Evolutionary conservation across 2,113 vertebrate species (phyloP).

Genomic region (Garra rufa): DNA sequence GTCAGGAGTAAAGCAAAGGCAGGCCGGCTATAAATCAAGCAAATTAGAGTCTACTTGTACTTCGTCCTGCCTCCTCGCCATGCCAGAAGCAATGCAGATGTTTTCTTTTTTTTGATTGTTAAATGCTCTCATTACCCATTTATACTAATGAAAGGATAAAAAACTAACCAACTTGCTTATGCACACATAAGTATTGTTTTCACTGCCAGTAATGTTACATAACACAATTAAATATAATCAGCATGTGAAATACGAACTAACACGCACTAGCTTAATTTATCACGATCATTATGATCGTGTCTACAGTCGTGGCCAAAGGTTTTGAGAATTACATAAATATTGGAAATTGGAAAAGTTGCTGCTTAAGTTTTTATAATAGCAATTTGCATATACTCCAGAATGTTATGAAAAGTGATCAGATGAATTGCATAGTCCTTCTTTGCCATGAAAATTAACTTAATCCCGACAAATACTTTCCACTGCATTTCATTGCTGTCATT

Average conservation of each 20-base stretch:
- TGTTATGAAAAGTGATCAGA: too few relatives aligned
- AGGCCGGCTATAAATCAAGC: conserved; percentile 47
- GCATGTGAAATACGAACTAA: background rate
- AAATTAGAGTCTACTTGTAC: conserved; percentile 31
- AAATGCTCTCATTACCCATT: background rate
- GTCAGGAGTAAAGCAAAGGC: conserved; percentile 39
- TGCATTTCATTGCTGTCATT: too few relatives aligned
- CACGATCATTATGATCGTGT: background rate
- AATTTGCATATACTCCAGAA: too few relatives aligned
- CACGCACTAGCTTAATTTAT: background rate
- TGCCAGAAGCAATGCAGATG: conserved; percentile 18
- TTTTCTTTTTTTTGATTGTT: background rate
- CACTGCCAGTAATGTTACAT: background rate
- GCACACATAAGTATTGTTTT: background rate
- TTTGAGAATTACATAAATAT: too few relatives aligned
- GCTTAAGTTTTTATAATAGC: too few relatives aligned
- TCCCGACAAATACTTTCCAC: too few relatives aligned
- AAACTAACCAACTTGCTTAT: background rate
- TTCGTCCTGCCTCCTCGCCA: background rate
- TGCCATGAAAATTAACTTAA: too few relatives aligned
- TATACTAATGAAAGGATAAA: background rate
- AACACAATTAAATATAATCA: background rate
- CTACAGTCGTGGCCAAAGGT: too few relatives aligned
- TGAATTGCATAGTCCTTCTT: too few relatives aligned
- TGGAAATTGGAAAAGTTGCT: too few relatives aligned